Percentiles rank a stretch among this genome's conserved stretches.
phyloP scores from a whole-genome alignment of 1,140 invertebrate genomes.

The Wasmannia auropunctata region DNA sequence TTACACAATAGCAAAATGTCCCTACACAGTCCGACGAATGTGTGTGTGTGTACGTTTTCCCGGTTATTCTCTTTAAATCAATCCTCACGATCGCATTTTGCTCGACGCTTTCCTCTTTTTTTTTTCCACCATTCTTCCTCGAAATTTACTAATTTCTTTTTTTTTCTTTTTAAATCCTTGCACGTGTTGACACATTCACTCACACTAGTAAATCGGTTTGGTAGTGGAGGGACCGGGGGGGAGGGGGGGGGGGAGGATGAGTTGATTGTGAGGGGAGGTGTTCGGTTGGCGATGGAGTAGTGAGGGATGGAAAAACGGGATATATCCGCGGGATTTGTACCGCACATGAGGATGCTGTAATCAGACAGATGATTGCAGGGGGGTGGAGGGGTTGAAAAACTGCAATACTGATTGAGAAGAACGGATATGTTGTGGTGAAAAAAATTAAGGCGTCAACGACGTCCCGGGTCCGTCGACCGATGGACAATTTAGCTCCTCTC shows the following conservation, averaged over 20 bases:
- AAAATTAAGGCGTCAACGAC: slow-evolving; percentile 58
- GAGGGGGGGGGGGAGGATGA: slow-evolving; percentile 60
- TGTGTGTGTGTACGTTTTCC: slow-evolving; percentile 73
- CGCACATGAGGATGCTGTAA: slow-evolving; percentile 44
- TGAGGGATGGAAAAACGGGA: slow-evolving; percentile 32
- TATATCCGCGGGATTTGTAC: slow-evolving; percentile 47
- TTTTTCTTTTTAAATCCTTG: slow-evolving; percentile 71
- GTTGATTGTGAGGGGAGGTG: slow-evolving; percentile 23
- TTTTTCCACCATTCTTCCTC: slow-evolving; percentile 76
- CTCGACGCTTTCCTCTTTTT: slow-evolving; percentile 79
- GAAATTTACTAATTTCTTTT: slow-evolving; percentile 71
- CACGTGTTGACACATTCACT: slow-evolving; percentile 82
- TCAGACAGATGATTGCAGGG: slow-evolving; percentile 38
- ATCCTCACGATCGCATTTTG: slow-evolving; percentile 75
- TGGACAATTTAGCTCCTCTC: neutral
- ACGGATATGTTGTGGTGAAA: slow-evolving; percentile 66
- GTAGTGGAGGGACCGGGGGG: slow-evolving; percentile 63
- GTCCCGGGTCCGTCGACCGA: slow-evolving; percentile 59
- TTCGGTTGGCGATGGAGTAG: neutral
- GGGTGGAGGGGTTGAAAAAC: slow-evolving; percentile 34
- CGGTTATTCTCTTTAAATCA: slow-evolving; percentile 51
- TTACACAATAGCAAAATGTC: slow-evolving; percentile 85
- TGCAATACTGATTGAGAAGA: slow-evolving; percentile 62
- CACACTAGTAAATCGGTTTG: slow-evolving; percentile 82
- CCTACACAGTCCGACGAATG: slow-evolving; percentile 84